These are phyloP conservation scores for Amblyraja radiata DNA, from an alignment of 2,797 vertebrate genomes.

Conservation along the genomic window DNA sequence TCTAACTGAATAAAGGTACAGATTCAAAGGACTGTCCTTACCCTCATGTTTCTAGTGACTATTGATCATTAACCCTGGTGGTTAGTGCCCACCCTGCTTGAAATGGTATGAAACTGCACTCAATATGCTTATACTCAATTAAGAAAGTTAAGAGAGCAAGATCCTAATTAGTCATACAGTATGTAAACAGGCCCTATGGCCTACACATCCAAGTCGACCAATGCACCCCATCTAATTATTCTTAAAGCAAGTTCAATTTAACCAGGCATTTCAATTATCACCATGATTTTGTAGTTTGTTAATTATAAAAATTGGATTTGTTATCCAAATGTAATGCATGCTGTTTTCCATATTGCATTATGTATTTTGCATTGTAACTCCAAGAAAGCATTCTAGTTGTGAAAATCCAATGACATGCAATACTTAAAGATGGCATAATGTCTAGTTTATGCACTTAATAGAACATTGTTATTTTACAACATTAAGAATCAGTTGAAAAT, in stretches of 20 bases:
- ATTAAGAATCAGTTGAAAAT: background rate
- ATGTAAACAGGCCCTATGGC: no score
- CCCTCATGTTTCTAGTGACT: background rate
- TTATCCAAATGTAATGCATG: background rate
- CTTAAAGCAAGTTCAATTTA: background rate
- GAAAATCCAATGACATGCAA: background rate
- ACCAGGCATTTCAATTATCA: background rate
- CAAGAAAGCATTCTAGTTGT: background rate
- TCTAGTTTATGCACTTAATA: background rate
- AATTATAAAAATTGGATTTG: background rate
- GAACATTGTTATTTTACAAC: background rate
- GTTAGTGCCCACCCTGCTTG: no score
- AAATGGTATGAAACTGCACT: no score
- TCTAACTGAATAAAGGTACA: background rate
- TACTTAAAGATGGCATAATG: background rate
- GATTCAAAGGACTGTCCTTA: background rate
- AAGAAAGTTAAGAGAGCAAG: background rate
- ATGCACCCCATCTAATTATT: background rate
- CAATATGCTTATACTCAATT: background rate
- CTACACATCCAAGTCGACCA: no score
- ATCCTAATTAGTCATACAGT: background rate
- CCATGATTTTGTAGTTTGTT: background rate
- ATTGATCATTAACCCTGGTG: background rate
- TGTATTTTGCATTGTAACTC: background rate
- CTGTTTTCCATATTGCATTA: background rate